Evolutionary conservation across 2,113 vertebrate genomes (phyloP).

Genomic region (Lagopus muta): DNA sequence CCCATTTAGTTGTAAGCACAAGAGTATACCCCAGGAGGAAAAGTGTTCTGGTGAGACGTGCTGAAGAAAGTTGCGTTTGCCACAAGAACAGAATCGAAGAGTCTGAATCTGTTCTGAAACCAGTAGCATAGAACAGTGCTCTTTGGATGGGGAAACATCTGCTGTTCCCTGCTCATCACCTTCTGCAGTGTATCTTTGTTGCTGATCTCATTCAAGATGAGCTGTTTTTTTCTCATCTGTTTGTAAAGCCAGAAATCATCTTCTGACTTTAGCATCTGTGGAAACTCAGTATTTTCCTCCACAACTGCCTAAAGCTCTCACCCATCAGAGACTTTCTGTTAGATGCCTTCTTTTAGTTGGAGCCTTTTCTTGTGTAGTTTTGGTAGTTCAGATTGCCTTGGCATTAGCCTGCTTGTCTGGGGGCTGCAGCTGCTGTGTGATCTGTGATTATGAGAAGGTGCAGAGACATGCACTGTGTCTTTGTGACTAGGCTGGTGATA

Average conservation of each 20-base stretch:
- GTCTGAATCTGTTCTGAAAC: not conserved
- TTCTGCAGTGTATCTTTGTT: not conserved
- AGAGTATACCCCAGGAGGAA: not conserved
- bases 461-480: not conserved
- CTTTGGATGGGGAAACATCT: not conserved
- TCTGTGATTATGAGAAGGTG: not conserved
- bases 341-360: not conserved
- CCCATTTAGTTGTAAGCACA: not conserved
- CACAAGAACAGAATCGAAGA: not conserved
- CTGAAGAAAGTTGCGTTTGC: not conserved
- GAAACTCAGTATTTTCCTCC: not conserved
- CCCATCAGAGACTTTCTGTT: not conserved
- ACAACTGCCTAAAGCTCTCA: not conserved
- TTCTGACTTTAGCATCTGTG: not conserved
- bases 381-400: not conserved
- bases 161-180: not conserved
- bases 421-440: not conserved
- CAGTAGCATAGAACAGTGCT: not conserved
- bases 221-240: not conserved
- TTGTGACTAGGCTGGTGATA: not conserved
- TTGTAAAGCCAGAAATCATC: not conserved
- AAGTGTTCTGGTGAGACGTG: not conserved
- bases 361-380: not conserved
- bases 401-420: not conserved
- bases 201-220: not conserved